These are phyloP conservation scores for Zeugodacus cucurbitae DNA, from an alignment of 1,140 invertebrate species.

Conservation along the genomic window DNA sequence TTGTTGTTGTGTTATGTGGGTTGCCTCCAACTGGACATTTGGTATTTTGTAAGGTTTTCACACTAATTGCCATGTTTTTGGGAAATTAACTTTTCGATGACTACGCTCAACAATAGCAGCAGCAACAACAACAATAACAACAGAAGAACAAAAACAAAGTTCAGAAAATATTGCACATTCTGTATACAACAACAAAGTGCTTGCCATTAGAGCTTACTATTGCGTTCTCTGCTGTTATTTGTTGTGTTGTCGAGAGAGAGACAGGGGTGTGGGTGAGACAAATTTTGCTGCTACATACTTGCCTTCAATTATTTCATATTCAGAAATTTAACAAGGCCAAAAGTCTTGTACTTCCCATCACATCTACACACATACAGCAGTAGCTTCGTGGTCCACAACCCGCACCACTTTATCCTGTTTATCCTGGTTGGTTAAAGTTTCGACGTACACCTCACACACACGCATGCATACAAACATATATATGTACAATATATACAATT, in stretches of 20 bases:
- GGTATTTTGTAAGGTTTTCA: background rate
- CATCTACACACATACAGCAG: background rate
- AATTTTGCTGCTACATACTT: background rate
- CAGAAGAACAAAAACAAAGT: background rate
- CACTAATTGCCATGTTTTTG: conserved; percentile 41
- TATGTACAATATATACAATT: no score
- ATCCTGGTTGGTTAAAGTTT: background rate
- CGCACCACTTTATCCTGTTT: background rate
- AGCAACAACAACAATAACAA: background rate
- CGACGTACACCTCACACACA: background rate
- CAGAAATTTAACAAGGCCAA: conserved; percentile 6
- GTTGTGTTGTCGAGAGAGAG: no score
- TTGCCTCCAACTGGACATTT: background rate
- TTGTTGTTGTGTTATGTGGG: background rate
- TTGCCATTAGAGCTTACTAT: background rate
- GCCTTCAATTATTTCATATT: background rate
- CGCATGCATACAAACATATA: no score
- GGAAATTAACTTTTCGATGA: conserved; percentile 40
- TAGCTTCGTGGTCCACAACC: background rate
- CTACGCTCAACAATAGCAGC: background rate
- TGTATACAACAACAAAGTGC: background rate
- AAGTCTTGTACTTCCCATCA: background rate
- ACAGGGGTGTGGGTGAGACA: background rate
- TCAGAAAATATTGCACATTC: background rate
- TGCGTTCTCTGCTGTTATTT: background rate